These are phyloP conservation scores for Epizoanthus scotinus DNA, from an alignment of 92 coral and sea anemone species.

Conservation along the genomic window DNA sequence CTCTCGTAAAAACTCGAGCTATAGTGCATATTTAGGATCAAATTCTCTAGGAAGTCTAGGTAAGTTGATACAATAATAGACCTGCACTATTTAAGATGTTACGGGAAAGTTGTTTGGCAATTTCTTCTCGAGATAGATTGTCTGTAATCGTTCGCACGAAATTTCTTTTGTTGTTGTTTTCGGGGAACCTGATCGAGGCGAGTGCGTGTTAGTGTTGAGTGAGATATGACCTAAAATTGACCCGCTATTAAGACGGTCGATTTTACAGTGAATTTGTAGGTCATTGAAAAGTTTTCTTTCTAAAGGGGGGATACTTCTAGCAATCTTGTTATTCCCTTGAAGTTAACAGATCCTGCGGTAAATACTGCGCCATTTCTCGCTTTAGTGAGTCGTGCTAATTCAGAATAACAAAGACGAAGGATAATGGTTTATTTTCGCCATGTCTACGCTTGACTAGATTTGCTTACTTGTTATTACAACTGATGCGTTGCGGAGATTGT, in stretches of 20 bases:
- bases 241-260: slow-evolving; percentile 14
- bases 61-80: slow-evolving; percentile 59
- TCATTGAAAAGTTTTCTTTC: slow-evolving; percentile 16
- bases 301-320: slow-evolving; percentile 11
- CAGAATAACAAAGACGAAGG: slow-evolving; percentile 35
- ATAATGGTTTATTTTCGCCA: slow-evolving; percentile 45
- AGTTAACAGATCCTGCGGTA: slow-evolving; percentile 20
- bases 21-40: slow-evolving; percentile 77
- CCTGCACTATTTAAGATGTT: slow-evolving; percentile 17
- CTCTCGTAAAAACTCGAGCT: slow-evolving; percentile 86
- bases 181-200: slow-evolving; percentile 24
- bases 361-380: slow-evolving; percentile 43
- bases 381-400: slow-evolving; percentile 38
- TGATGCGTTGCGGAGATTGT: slow-evolving; percentile 14
- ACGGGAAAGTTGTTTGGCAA: not conserved
- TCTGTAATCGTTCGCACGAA: slow-evolving; percentile 34
- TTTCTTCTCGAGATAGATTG: slow-evolving; percentile 21
- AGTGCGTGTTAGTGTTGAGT: slow-evolving; percentile 28
- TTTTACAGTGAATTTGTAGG: not conserved
- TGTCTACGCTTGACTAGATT: slow-evolving; percentile 39
- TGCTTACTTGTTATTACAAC: slow-evolving; percentile 13
- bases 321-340: slow-evolving; percentile 41
- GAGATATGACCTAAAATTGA: slow-evolving; percentile 44
- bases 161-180: slow-evolving; percentile 39
- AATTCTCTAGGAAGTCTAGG: slow-evolving; percentile 86